Evolutionary conservation across 2,797 vertebrate species (phyloP).

Genomic region (Eulemur albifrons): DNA sequence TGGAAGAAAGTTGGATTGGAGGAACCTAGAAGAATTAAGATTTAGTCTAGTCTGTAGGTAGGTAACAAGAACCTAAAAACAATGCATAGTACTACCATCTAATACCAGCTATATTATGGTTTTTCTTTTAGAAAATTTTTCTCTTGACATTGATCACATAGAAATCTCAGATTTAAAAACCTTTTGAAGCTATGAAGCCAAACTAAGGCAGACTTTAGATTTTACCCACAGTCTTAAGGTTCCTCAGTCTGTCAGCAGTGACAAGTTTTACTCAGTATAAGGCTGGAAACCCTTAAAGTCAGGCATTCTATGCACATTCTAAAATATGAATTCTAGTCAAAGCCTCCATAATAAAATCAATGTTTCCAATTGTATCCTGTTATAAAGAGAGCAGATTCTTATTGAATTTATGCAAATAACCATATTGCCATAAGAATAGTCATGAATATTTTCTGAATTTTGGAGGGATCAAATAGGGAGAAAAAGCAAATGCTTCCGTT

Average conservation of each 20-base stretch:
- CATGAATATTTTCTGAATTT: neutral
- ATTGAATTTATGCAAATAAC: neutral
- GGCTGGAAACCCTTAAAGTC: neutral
- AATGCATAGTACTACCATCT: neutral
- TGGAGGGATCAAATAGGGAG: neutral
- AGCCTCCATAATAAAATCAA: neutral
- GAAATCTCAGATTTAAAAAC: neutral
- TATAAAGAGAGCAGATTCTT: neutral
- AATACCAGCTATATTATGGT: neutral
- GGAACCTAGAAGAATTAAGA: neutral
- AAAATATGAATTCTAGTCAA: neutral
- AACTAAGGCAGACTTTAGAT: neutral
- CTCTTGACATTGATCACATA: neutral
- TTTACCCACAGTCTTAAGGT: neutral
- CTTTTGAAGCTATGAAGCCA: neutral
- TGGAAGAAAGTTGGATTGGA: neutral
- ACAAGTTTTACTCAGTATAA: neutral
- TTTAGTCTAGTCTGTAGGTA: neutral
- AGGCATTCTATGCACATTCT: neutral
- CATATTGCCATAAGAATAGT: neutral
- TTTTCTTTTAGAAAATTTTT: neutral
- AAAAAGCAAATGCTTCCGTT: neutral
- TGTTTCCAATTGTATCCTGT: neutral
- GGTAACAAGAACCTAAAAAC: neutral
- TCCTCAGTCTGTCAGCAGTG: neutral